A percentile compares a stretch with the other conserved stretches of the same genome.
Evolutionary conservation across 2,888 invertebrate genomes (phyloP).

Genomic region (Yponomeuta sedellus): DNA sequence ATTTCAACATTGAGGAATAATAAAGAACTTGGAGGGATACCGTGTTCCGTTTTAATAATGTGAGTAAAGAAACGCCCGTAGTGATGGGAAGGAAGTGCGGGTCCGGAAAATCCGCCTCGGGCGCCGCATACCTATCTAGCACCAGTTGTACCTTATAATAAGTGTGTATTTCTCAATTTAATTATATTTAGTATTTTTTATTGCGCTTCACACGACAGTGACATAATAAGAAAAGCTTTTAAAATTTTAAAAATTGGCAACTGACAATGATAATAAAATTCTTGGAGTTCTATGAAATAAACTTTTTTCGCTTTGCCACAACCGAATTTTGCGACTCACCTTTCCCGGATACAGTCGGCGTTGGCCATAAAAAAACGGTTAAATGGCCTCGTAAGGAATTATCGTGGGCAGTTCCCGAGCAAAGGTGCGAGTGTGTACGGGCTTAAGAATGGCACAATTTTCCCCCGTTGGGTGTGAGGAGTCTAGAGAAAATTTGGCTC

Average conservation of each 20-base stretch:
- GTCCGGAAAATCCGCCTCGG: not conserved
- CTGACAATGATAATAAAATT: too few species aligned
- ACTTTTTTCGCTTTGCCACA: not conserved
- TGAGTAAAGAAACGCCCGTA: conserved; percentile 4
- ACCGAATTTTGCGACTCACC: not conserved
- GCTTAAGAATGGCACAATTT: not conserved
- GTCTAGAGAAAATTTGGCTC: not conserved
- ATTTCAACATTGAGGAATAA: conserved; percentile 44
- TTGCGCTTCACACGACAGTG: too few species aligned
- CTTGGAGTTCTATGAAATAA: not conserved
- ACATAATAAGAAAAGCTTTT: too few species aligned
- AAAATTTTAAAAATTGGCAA: too few species aligned
- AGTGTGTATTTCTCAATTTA: too few species aligned
- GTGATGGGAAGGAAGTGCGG: not conserved
- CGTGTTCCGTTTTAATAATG: conserved; percentile 40
- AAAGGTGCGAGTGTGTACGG: conserved; percentile 7
- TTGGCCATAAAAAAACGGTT: not conserved
- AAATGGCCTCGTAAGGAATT: conserved; percentile 15
- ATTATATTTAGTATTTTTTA: too few species aligned
- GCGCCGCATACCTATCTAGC: too few species aligned
- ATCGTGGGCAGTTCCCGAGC: conserved; percentile 2
- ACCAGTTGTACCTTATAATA: too few species aligned
- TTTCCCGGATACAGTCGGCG: not conserved
- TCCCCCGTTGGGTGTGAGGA: not conserved
- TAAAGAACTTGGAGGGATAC: conserved; percentile 31